Evolutionary conservation across 2,888 invertebrate genomes (phyloP), one percentile per base, ranked within the genome.

Genomic region (Macrophya alboannulata): DNA sequence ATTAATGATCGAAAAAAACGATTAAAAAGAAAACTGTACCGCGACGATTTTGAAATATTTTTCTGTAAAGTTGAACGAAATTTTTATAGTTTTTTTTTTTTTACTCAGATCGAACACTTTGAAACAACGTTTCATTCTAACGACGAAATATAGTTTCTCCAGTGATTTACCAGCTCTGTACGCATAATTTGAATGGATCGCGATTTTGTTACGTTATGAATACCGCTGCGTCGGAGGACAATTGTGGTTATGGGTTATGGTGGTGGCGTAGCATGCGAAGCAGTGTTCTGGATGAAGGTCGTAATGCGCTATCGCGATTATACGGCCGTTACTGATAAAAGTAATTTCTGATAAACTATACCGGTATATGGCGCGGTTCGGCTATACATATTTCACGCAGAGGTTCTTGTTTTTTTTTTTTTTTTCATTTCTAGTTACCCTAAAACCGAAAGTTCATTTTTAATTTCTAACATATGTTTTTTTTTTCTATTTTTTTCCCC

Each of bases 241-340:
- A 74, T 25, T 45, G 6, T 9, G 45, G 55, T 43, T 45, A 6
- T 4, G 48, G 3, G 43, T 43, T 74, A 45, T 74, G 72, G 72
- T 74, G 72, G 21, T 74, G 12, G 12, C 6, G 25, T 15, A 25
- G 17, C 77, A 37, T 77, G 55, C 77, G 77, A 77, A 12, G 77
- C 77, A 55, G 55, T 8, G 12, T 55, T 77, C 37, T 9, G 25
- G 9, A 31, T 31, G 51, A 77, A 77, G 77, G 77, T 55, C 55
- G 10, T 77, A 37, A 25, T 55, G 77, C 21, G 37, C 25, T 77
- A 77, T 51, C 51, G 17, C 77, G 31, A 55, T 37, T 55, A 31
- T 31, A 77, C 51, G 55, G 17, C 8, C 48, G 37, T 37, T 55
- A 51, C 76, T 31, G 76, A 51, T 77, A 48, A 77, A 55, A 55